These are phyloP conservation scores for Helicoverpa assulta DNA, from an alignment of 2,888 invertebrate species.

Conservation along the genomic window DNA sequence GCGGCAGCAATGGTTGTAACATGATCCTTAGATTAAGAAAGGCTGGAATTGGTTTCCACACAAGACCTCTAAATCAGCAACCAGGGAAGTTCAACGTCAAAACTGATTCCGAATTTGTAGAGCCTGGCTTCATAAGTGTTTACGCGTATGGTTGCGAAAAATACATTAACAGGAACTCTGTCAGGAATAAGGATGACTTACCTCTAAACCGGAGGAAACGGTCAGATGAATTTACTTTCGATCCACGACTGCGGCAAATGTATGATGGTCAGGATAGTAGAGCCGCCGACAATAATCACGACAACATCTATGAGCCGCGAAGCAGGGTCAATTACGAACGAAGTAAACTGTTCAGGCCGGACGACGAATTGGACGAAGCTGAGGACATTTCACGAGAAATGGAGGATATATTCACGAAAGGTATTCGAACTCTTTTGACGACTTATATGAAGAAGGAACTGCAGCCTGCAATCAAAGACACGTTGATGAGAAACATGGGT, in stretches of 20 bases:
- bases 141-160: constrained; percentile 95
- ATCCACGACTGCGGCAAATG: constrained; percentile 73
- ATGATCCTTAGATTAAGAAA: constrained; percentile 94
- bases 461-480: constrained; percentile 96
- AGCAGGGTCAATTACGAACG: constrained; percentile 83
- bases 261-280: constrained; percentile 73
- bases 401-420: constrained; percentile 95
- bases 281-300: constrained; percentile 78
- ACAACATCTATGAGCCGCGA: constrained; percentile 79
- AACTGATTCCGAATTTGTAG: constrained; percentile 95
- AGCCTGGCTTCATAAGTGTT: constrained; percentile 95
- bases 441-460: constrained; percentile 96
- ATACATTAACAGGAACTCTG: constrained; percentile 84
- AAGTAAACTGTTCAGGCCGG: constrained; percentile 86
- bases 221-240: constrained; percentile 85
- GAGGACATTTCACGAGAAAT: constrained; percentile 94
- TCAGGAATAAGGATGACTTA: constrained; percentile 81
- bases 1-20: constrained; percentile 91
- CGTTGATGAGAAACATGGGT: constrained; percentile 96
- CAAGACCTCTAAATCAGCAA: constrained; percentile 92
- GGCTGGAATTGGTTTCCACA: constrained; percentile 95
- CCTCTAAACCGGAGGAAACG: constrained; percentile 78
- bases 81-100: constrained; percentile 93
- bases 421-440: constrained; percentile 94
- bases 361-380: constrained; percentile 90